Evolutionary conservation across 1,140 invertebrate genomes (phyloP).

Genomic region (Euwallacea similis): DNA sequence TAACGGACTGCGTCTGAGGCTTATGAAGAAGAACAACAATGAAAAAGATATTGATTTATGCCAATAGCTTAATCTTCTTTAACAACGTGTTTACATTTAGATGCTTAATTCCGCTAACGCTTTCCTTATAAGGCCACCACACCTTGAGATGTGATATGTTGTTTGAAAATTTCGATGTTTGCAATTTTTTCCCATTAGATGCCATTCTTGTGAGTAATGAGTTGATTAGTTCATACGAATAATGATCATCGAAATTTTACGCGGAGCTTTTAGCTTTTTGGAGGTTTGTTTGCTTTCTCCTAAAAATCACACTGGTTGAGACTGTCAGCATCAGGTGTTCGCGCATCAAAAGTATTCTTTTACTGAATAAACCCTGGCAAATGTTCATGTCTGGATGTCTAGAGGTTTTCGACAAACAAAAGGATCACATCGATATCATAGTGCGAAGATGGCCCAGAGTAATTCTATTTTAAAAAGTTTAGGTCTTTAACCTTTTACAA

Average conservation of each 20-base stretch:
- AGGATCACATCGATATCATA: too few species aligned
- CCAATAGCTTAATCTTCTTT: constrained; percentile 10
- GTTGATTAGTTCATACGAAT: background rate
- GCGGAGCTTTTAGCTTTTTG: constrained; percentile 7
- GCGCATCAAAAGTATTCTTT: constrained; percentile 15
- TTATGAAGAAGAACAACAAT: constrained; percentile 2
- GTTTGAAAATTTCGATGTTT: background rate
- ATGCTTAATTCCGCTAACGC: constrained; percentile 12
- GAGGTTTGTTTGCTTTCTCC: background rate
- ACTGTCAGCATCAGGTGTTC: constrained; percentile 15
- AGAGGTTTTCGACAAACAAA: too few species aligned
- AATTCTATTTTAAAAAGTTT: too few species aligned
- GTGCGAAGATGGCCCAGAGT: too few species aligned
- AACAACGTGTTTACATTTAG: constrained; percentile 8
- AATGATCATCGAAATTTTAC: background rate
- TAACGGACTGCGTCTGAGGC: too few species aligned
- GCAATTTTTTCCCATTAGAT: background rate
- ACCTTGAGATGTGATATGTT: background rate
- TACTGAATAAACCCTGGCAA: constrained; percentile 8
- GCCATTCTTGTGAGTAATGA: background rate
- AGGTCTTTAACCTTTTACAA: too few species aligned
- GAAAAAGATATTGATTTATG: constrained; percentile 14
- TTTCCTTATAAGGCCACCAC: constrained; percentile 5
- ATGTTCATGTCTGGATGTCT: too few species aligned
- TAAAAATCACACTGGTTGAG: background rate